These are phyloP conservation scores for Mechanitis mazaeus DNA, from an alignment of 2,888 invertebrate species.

Conservation along the genomic window DNA sequence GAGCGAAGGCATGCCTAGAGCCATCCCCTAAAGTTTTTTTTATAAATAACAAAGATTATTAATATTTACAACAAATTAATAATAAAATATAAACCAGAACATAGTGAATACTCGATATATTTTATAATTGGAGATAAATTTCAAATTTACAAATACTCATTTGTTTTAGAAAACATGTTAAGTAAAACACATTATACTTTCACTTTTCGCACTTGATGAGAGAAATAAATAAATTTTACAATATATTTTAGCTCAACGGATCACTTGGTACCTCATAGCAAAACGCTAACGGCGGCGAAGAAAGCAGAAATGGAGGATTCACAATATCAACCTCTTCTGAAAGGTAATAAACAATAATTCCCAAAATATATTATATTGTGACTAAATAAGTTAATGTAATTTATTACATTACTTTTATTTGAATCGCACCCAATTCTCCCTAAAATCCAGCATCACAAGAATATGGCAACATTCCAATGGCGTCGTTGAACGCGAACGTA, in stretches of 20 bases:
- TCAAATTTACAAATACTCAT: background rate
- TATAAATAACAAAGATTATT: slow-evolving; percentile 24
- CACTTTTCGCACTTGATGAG: background rate
- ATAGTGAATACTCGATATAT: background rate
- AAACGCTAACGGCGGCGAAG: slow-evolving; percentile 65
- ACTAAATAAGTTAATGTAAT: background rate
- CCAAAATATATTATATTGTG: too few relatives aligned
- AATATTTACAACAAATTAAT: slow-evolving; percentile 6
- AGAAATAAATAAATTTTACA: background rate
- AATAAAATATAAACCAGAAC: background rate
- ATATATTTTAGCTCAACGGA: slow-evolving; percentile 62
- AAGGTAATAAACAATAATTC: slow-evolving; percentile 44
- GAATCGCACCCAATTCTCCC: slow-evolving; percentile 1
- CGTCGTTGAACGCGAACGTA: slow-evolving; percentile 40
- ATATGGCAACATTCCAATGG: slow-evolving; percentile 73
- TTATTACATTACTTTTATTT: background rate
- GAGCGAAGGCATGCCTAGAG: slow-evolving; percentile 38
- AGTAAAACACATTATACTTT: background rate
- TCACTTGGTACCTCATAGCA: slow-evolving; percentile 68
- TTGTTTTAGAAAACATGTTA: background rate
- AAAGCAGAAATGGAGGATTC: slow-evolving; percentile 61
- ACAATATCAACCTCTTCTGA: slow-evolving; percentile 73
- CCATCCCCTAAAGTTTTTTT: slow-evolving; percentile 19
- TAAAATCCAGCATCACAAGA: slow-evolving; percentile 66
- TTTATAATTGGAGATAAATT: background rate